Percentiles rank a stretch among this genome's conserved stretches.
Conservation (phyloP, 2,113 vertebrate species). For the Sylvicapra grimmia region DNA sequence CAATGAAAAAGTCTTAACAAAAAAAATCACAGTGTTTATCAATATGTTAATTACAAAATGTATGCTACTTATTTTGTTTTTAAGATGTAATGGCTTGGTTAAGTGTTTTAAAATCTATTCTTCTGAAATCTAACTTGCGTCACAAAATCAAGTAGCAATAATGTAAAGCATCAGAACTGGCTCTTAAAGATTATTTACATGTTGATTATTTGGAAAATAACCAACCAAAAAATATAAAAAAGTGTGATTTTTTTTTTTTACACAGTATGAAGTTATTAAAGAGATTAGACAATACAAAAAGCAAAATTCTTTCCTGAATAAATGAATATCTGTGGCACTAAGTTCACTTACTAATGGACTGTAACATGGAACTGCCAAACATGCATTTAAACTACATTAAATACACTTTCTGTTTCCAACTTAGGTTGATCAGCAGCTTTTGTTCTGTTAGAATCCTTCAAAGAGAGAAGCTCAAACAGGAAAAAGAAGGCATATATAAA, state of each 20-base stretch:
- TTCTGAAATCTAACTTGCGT: conserved; percentile 70
- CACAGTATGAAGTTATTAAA: conserved; percentile 73
- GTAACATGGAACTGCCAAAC: conserved; percentile 73
- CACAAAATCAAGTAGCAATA: conserved; percentile 74
- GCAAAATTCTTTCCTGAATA: conserved; percentile 64
- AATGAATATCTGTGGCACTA: conserved; percentile 68
- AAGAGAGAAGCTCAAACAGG: conserved; percentile 85
- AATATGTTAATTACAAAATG: conserved; percentile 81
- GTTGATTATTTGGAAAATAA: conserved; percentile 80
- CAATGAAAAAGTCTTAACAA: conserved; percentile 78
- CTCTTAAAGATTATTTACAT: conserved; percentile 78
- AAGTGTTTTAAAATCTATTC: conserved; percentile 76
- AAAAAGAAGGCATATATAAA: conserved; percentile 90
- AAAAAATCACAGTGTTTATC: conserved; percentile 82
- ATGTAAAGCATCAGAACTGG: conserved; percentile 76
- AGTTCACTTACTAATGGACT: conserved; percentile 72
- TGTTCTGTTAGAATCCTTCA: conserved; percentile 85
- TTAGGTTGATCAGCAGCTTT: conserved; percentile 86
- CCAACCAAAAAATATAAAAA: conserved; percentile 74
- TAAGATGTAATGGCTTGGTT: conserved; percentile 77
- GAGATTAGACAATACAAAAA: conserved; percentile 69
- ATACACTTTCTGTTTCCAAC: conserved; percentile 85
- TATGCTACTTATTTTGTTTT: conserved; percentile 76
- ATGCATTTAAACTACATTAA: conserved; percentile 74
- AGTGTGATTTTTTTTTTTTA: conserved; percentile 67